phyloP scores from a whole-genome alignment of 2,797 vertebrate species.

The Tangara arthus region DNA sequence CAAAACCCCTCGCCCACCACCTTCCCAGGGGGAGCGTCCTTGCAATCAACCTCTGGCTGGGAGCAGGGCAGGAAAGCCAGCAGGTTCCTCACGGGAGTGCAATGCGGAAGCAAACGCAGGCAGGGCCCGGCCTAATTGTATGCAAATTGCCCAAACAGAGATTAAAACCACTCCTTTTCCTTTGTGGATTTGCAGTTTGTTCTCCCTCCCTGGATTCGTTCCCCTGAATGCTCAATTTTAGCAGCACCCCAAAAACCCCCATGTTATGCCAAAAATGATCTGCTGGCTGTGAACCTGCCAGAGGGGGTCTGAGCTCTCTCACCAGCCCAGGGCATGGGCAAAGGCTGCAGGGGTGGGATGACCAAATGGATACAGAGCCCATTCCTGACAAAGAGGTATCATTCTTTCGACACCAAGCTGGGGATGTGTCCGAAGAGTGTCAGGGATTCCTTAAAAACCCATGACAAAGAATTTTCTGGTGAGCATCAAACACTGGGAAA shows the following conservation, averaged over 20 bases:
- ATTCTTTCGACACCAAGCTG: not conserved
- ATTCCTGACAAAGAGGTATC: accelerated
- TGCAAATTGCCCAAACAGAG: constrained; percentile 25
- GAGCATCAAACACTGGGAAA: not conserved
- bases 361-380: not conserved
- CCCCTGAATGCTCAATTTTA: not conserved
- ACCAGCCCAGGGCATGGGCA: not conserved
- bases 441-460: not conserved
- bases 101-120: not conserved
- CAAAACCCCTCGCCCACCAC: accelerated
- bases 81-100: constrained; percentile 24
- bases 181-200: not conserved
- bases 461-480: not conserved
- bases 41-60: constrained; percentile 14
- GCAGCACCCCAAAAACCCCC: not conserved
- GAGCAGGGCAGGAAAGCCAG: constrained; percentile 29
- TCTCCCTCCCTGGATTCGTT: not conserved
- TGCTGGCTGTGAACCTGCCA: not conserved
- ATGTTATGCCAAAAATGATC: not conserved
- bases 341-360: not conserved
- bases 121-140: constrained; percentile 30
- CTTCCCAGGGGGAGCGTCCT: not conserved
- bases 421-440: not conserved
- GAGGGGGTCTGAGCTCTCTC: not conserved
- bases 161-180: constrained; percentile 48